phyloP scores from a whole-genome alignment of 2,113 vertebrate species.

The Colossoma macropomum region DNA sequence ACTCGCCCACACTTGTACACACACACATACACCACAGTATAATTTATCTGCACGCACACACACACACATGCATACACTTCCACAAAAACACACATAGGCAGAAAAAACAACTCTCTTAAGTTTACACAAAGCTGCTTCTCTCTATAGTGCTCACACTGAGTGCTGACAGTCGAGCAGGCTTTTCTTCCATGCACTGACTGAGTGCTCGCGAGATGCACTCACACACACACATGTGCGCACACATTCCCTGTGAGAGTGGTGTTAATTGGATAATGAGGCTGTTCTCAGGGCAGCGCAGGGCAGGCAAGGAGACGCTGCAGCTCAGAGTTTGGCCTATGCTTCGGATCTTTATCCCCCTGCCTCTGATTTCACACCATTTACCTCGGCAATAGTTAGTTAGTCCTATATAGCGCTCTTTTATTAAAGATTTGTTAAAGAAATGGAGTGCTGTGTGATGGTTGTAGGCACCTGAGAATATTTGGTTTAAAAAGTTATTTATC shows the following conservation, averaged over 20 bases:
- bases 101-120: slow-evolving; percentile 33
- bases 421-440: too few species aligned
- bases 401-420: too few species aligned
- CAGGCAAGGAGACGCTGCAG: slow-evolving; percentile 9
- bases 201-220: slow-evolving; percentile 3
- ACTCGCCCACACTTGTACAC: slow-evolving; percentile 31
- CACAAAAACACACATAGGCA: slow-evolving; percentile 26
- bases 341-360: slow-evolving; percentile 48
- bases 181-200: slow-evolving; percentile 27
- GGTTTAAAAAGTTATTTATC: too few species aligned
- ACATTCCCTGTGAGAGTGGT: slow-evolving; percentile 16
- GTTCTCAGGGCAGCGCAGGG: slow-evolving; percentile 34
- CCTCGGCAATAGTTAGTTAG: neutral
- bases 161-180: slow-evolving; percentile 42
- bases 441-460: too few species aligned
- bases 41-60: slow-evolving; percentile 5
- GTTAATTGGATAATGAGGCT: slow-evolving; percentile 59
- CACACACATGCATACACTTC: slow-evolving; percentile 5
- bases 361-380: slow-evolving; percentile 7
- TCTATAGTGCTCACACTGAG: slow-evolving; percentile 39
- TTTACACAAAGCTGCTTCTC: slow-evolving; percentile 42
- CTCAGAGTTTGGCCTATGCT: slow-evolving; percentile 48
- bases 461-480: too few species aligned
- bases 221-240: slow-evolving; percentile 17
- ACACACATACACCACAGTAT: slow-evolving; percentile 10